Percentiles rank a stretch among this genome's conserved stretches.
These are phyloP conservation scores for Scaptomyza tumidula DNA, from an alignment of 2,888 invertebrate genomes.

Conservation along the genomic window DNA sequence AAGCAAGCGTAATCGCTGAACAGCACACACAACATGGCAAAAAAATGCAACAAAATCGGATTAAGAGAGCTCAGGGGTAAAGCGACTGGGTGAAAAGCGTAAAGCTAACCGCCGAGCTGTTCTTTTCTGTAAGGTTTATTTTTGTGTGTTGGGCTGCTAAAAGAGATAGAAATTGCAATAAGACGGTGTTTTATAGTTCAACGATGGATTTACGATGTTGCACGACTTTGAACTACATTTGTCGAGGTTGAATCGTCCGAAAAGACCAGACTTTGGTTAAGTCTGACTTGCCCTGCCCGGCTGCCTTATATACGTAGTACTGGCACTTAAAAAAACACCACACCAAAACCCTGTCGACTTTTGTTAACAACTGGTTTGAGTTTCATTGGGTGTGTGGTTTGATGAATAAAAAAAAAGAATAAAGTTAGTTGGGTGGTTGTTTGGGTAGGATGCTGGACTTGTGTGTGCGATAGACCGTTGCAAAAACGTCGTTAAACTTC, in stretches of 20 bases:
- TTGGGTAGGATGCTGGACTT: constrained; percentile 31
- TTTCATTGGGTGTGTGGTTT: not conserved
- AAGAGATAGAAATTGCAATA: constrained; percentile 78
- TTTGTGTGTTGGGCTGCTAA: constrained; percentile 20
- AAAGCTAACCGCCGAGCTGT: constrained; percentile 67
- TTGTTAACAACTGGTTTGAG: constrained; percentile 50
- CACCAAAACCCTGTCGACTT: constrained; percentile 34
- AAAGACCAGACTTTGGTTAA: constrained; percentile 37
- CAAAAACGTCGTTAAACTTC: constrained; percentile 59
- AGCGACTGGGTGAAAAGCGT: constrained; percentile 57
- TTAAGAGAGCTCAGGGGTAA: constrained; percentile 75
- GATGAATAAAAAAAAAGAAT: not conserved
- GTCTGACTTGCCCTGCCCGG: constrained; percentile 23
- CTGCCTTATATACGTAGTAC: constrained; percentile 17
- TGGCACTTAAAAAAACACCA: constrained; percentile 19
- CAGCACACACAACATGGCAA: constrained; percentile 61
- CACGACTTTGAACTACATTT: constrained; percentile 78
- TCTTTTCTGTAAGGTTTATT: constrained; percentile 22
- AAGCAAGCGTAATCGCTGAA: constrained; percentile 65
- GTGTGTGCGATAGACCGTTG: constrained; percentile 59
- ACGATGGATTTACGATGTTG: constrained; percentile 77
- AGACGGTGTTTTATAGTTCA: constrained; percentile 79
- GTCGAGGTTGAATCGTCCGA: constrained; percentile 45
- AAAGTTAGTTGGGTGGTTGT: constrained; percentile 4
- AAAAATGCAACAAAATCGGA: constrained; percentile 73